Evolutionary conservation across 2,888 invertebrate species (phyloP).

Genomic region (Prenolepis imparis): DNA sequence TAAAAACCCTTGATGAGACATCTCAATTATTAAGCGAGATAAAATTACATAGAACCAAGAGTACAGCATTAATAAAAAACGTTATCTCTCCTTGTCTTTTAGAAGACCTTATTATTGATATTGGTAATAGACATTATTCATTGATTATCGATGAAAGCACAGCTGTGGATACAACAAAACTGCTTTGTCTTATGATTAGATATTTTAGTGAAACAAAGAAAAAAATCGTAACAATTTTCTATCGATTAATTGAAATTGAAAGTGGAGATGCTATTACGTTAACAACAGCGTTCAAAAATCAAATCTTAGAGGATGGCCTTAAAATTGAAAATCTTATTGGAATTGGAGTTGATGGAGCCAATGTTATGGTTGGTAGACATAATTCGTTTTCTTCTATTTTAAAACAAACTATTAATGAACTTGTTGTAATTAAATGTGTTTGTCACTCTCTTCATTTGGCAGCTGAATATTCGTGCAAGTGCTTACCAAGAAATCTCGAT

Average conservation of each 20-base stretch:
- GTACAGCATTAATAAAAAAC: background rate
- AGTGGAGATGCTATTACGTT: background rate
- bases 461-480: conserved; percentile 6
- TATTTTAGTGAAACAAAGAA: conserved; percentile 1
- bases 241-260: background rate
- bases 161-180: background rate
- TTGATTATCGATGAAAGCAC: background rate
- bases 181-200: background rate
- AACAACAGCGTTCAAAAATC: background rate
- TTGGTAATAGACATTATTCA: background rate
- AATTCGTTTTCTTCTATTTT: conserved; percentile 17
- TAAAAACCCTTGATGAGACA: background rate
- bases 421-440: conserved; percentile 6
- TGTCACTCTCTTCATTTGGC: conserved; percentile 8
- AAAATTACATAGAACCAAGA: background rate
- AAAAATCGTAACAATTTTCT: background rate
- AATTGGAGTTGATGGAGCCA: conserved; percentile 5
- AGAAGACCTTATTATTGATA: background rate
- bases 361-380: background rate
- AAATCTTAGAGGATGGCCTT: background rate
- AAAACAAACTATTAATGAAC: conserved; percentile 11
- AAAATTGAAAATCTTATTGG: conserved; percentile 1
- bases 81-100: conserved; percentile 1
- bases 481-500: conserved; percentile 7
- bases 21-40: background rate